These are phyloP conservation scores for Asteroscopus sphinx DNA, from an alignment of 2,888 invertebrate genomes.

Conservation along the genomic window DNA sequence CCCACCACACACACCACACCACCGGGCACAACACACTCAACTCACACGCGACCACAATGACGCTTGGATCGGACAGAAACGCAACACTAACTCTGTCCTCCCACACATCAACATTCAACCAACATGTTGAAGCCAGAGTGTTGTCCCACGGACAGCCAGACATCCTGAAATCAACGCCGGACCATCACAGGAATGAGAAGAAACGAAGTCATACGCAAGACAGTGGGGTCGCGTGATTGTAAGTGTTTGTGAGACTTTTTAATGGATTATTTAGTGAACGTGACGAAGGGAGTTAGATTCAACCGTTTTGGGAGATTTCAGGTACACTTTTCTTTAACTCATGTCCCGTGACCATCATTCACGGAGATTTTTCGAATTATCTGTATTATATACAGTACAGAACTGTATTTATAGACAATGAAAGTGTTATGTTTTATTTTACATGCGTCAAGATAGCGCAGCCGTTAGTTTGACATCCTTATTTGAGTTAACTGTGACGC, in stretches of 20 bases:
- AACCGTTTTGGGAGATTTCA: constrained; percentile 35
- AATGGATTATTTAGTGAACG: constrained; percentile 48
- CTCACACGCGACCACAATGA: constrained; percentile 88
- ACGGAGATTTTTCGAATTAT: too few relatives aligned
- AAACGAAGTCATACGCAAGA: constrained; percentile 82
- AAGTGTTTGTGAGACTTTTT: constrained; percentile 25
- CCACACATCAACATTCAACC: constrained; percentile 78
- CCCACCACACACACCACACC: constrained; percentile 76
- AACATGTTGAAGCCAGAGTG: constrained; percentile 69
- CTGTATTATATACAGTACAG: too few relatives aligned
- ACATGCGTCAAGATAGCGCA: not conserved
- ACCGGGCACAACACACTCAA: constrained; percentile 90
- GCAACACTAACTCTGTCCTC: constrained; percentile 80
- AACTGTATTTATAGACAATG: too few relatives aligned
- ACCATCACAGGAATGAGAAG: constrained; percentile 91
- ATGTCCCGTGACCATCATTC: not conserved
- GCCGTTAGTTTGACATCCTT: not conserved
- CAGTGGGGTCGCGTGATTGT: constrained; percentile 83
- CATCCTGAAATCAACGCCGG: constrained; percentile 96
- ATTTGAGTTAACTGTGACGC: too few relatives aligned
- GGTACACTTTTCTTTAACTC: not conserved
- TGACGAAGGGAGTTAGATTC: constrained; percentile 12
- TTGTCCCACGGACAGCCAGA: constrained; percentile 93
- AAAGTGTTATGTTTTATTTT: not conserved
- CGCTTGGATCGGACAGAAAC: constrained; percentile 80